Percentiles rank a stretch among this genome's conserved stretches.
Evolutionary conservation across 37 sponge, comb jelly and placozoan species (phyloP).

Genomic region (Chondrilla cf. caribensis): DNA sequence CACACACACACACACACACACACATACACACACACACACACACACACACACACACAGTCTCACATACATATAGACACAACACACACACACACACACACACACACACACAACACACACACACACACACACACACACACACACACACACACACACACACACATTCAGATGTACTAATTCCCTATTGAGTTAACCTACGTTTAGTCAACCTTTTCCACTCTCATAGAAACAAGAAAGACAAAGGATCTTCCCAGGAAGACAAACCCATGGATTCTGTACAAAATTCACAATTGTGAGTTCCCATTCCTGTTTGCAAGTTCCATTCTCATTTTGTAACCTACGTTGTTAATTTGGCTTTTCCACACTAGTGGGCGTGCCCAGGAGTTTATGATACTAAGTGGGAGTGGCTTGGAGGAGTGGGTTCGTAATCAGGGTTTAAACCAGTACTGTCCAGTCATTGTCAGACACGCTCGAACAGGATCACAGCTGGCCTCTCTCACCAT

Average conservation of each 20-base stretch:
- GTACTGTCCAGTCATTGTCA: conserved; percentile 39
- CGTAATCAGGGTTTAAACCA: conserved; percentile 60
- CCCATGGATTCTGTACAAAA: background rate
- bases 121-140: background rate
- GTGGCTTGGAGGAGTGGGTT: conserved; percentile 55
- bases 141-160: background rate
- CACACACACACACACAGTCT: background rate
- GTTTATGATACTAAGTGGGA: conserved; percentile 13
- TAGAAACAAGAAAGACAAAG: background rate
- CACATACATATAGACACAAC: no score
- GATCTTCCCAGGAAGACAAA: background rate
- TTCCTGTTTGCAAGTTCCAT: background rate
- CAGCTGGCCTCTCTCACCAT: conserved; percentile 17
- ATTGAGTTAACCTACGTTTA: no score
- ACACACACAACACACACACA: no score
- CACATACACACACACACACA: no score
- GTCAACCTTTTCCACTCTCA: no score
- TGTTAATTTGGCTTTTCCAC: background rate
- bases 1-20: no score
- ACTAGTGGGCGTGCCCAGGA: conserved; percentile 18
- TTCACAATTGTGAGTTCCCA: no score
- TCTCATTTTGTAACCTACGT: background rate
- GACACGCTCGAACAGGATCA: conserved; percentile 1
- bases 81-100: background rate
- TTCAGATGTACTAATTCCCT: background rate